Evolutionary conservation across 2,888 invertebrate genomes (phyloP), one percentile per base, ranked within the genome.

Genomic region (Patella caerulea): DNA sequence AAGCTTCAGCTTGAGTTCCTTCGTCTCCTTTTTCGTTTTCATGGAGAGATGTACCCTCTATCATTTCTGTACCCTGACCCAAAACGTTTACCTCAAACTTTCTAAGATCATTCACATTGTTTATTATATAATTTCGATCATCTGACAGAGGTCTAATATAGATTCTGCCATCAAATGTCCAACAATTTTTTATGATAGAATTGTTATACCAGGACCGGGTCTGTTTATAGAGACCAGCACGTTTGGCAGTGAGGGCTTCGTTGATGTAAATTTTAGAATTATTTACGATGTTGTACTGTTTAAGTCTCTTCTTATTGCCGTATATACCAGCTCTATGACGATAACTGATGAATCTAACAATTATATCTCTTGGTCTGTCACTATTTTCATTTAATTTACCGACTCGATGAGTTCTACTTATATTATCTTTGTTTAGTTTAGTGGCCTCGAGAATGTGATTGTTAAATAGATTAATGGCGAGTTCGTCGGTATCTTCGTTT

Each of bases 281-380:
- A 17, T 2, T 55, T 1, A 12, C 17, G 17, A 17, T 55, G 55
- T 55, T 55, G 12, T 12, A 15, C 14, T 55, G 14, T 55, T 55
- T 55, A 2, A 72, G 45, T 19, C 34, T 72, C 45, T 45, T 72
- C 45, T 52, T 24, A n/a, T 45, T 72, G 45, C 34, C 52, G 45
- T 34, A 34, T n/a, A 72, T 45, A 29, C 2, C 34, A 45, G 29
- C 52, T 45, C 72, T 72, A 45, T 72, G 29, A 14, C 14, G 17
- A 45, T 72, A 72, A 14, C 34, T 72, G 34, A 72, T 45, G 34
- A 72, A 72, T 52, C 52, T 72, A 9, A 72, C 45, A 45, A 72
- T 72, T 14, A 45, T 72, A n/a, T 72, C 72, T 54, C 72, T 7
- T 14, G 14, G 72, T 19, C 53, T 72, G 15, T 72, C 72, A 7